Evolutionary conservation across 2,888 invertebrate genomes (phyloP).

Genomic region (Ditula angustiorana): DNA sequence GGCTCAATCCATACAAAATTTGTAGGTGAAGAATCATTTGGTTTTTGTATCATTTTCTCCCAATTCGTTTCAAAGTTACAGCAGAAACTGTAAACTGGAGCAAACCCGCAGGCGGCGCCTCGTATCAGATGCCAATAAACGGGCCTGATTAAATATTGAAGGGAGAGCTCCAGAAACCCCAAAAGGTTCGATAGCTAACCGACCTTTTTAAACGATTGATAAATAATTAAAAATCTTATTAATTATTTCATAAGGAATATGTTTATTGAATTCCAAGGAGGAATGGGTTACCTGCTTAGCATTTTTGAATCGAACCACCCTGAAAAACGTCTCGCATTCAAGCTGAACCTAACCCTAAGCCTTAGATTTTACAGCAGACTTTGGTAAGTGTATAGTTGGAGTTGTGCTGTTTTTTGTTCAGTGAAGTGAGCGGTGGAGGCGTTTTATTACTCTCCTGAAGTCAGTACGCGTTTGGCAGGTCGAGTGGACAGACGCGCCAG

Average conservation of each 20-base stretch:
- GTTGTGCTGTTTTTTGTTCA: conserved; percentile 57
- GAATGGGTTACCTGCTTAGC: conserved; percentile 31
- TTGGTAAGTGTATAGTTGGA: neutral
- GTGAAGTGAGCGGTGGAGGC: conserved; percentile 55
- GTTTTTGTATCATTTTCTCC: no score
- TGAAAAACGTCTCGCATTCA: neutral
- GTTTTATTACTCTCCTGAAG: conserved; percentile 65
- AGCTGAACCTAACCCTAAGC: neutral
- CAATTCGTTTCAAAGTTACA: neutral
- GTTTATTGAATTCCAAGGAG: conserved; percentile 50
- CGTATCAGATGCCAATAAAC: neutral
- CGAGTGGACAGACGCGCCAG: conserved; percentile 50
- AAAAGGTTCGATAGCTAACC: conserved; percentile 37
- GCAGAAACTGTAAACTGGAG: neutral
- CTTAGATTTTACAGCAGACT: neutral
- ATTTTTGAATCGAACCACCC: neutral
- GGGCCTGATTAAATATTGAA: conserved; percentile 15
- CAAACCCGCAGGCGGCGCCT: neutral
- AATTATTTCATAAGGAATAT: conserved; percentile 54
- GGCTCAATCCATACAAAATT: no score
- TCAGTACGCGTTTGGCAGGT: conserved; percentile 58
- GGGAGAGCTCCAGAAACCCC: conserved; percentile 16
- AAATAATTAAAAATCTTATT: conserved; percentile 59
- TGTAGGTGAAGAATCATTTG: no score
- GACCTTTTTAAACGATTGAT: conserved; percentile 46